phyloP scores from a whole-genome alignment of 2,888 invertebrate genomes.

The Noctua fimbriata region DNA sequence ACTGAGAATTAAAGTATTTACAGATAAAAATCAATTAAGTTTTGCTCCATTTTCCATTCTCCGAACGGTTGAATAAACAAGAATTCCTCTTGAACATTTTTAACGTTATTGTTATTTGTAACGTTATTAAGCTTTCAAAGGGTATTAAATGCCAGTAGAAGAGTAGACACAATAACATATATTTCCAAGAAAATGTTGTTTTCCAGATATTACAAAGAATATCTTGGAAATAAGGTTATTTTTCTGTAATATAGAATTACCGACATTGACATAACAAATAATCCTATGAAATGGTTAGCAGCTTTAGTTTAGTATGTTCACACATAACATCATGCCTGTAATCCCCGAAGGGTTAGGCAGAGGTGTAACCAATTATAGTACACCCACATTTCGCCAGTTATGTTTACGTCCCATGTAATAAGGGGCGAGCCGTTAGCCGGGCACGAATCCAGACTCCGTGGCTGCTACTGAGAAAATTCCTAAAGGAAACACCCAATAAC shows the following conservation, averaged over 20 bases:
- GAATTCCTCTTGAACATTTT: neutral
- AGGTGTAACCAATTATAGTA: too few relatives aligned
- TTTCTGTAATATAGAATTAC: slow-evolving; percentile 10
- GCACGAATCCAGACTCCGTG: too few relatives aligned
- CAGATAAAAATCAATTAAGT: slow-evolving; percentile 14
- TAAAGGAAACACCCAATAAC: too few relatives aligned
- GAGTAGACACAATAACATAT: neutral
- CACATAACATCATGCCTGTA: too few relatives aligned
- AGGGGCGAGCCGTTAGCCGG: too few relatives aligned
- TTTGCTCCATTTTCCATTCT: neutral
- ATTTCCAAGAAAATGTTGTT: slow-evolving; percentile 9
- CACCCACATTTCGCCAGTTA: too few relatives aligned
- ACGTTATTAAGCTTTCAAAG: slow-evolving; percentile 6
- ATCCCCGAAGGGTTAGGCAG: too few relatives aligned
- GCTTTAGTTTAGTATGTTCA: slow-evolving; percentile 1
- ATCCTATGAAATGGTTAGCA: neutral
- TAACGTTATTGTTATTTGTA: too few relatives aligned
- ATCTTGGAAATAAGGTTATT: slow-evolving; percentile 8
- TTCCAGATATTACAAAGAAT: neutral
- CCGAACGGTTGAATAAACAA: slow-evolving; percentile 1
- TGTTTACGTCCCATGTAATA: too few relatives aligned
- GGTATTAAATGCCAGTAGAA: neutral
- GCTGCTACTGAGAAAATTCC: too few relatives aligned
- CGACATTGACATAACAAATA: slow-evolving; percentile 4
- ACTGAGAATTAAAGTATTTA: neutral